A percentile compares a stretch with the other conserved stretches of the same genome.
Evolutionary conservation across 2,113 vertebrate species (phyloP).

Genomic region (Callaeas wilsoni): DNA sequence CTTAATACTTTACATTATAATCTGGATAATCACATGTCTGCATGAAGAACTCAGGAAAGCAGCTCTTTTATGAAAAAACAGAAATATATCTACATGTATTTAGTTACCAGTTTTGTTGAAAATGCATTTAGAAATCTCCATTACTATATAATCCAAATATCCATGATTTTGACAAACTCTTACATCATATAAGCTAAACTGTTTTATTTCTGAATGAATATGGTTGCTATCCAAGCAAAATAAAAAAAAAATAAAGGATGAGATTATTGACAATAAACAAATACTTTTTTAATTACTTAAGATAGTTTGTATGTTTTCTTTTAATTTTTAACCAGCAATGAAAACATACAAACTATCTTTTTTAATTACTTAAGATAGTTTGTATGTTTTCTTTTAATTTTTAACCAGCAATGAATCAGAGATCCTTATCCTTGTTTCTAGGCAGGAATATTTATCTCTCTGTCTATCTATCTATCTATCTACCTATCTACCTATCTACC

Average conservation of each 20-base stretch:
- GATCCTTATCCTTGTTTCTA: neutral
- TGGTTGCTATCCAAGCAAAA: neutral
- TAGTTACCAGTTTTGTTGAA: neutral
- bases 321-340: neutral
- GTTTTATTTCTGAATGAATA: neutral
- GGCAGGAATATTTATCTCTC: neutral
- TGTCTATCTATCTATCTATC: neutral
- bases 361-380: neutral
- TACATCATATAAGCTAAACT: neutral
- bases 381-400: neutral
- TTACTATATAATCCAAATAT: neutral
- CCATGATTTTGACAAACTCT: neutral
- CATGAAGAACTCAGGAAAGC: neutral
- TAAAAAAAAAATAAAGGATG: neutral
- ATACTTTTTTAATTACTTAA: neutral
- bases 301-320: neutral
- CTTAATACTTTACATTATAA: neutral
- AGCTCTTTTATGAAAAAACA: neutral
- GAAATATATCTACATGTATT: neutral
- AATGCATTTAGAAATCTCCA: neutral
- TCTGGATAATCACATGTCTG: neutral
- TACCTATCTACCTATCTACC: neutral
- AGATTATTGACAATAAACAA: neutral
- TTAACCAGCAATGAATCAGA: neutral
- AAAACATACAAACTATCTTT: too few relatives aligned